A percentile compares a stretch with the other conserved stretches of the same genome.
phyloP scores from a whole-genome alignment of 1,140 invertebrate species.

The Drosophila micromelanica region DNA sequence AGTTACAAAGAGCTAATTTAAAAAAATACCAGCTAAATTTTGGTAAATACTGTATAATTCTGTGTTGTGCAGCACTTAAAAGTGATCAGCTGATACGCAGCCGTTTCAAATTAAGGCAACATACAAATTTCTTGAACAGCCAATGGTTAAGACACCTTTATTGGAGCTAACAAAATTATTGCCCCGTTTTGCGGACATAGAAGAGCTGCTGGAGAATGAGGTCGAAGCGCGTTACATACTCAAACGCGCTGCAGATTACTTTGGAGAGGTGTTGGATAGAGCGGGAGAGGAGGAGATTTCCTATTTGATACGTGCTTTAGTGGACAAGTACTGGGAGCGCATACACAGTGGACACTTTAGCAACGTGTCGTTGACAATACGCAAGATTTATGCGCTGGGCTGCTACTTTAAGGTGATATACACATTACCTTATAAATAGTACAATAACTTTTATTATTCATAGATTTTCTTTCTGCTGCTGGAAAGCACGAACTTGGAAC shows the following conservation, averaged over 20 bases:
- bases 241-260: slow-evolving; percentile 31
- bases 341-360: slow-evolving; percentile 95
- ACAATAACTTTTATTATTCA: not conserved
- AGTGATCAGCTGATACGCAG: slow-evolving; percentile 16
- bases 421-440: not conserved
- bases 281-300: slow-evolving; percentile 66
- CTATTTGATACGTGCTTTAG: slow-evolving; percentile 86
- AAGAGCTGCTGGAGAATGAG: slow-evolving; percentile 48
- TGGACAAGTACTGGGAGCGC: slow-evolving; percentile 91
- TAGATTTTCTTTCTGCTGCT: slow-evolving; percentile 71
- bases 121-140: not conserved
- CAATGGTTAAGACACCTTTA: slow-evolving; percentile 22
- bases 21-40: slow-evolving; percentile 4
- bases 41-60: not conserved
- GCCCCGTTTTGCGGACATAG: slow-evolving; percentile 54
- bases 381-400: slow-evolving; percentile 88
- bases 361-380: slow-evolving; percentile 87
- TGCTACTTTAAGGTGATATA: slow-evolving; percentile 86
- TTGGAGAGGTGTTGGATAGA: not conserved
- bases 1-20: not conserved
- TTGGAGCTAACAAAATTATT: slow-evolving; percentile 46
- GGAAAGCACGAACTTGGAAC: slow-evolving; percentile 40
- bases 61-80: slow-evolving; percentile 7
- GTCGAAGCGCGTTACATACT: slow-evolving; percentile 66
- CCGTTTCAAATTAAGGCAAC: not conserved